Evolutionary conservation across 2,888 invertebrate genomes (phyloP).

Genomic region (Pristionchus japonicus): DNA sequence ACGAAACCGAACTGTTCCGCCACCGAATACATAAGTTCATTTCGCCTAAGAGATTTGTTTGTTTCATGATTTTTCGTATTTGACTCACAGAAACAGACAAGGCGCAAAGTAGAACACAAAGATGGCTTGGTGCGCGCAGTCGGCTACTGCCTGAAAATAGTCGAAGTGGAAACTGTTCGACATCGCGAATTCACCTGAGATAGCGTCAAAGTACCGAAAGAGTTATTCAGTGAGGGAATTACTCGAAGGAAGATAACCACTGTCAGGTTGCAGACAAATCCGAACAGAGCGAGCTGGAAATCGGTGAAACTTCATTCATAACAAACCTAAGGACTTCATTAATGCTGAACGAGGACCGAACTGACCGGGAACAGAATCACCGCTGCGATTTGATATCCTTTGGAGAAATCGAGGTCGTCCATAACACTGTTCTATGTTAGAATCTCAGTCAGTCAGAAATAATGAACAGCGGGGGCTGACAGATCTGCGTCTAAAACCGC

Average conservation of each 20-base stretch:
- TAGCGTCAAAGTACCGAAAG: conserved; percentile 54
- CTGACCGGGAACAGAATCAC: background rate
- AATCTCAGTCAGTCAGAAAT: no score
- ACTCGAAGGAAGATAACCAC: conserved; percentile 53
- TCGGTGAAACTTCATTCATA: no score
- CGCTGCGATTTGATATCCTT: background rate
- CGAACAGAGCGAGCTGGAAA: conserved; percentile 51
- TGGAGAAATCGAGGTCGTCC: background rate
- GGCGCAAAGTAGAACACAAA: background rate
- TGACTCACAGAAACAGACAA: background rate
- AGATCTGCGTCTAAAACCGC: no score
- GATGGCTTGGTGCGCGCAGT: background rate
- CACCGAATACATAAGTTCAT: background rate
- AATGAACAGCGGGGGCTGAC: no score
- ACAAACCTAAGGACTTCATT: no score
- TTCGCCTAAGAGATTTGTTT: background rate
- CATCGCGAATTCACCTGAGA: conserved; percentile 42
- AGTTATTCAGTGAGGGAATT: conserved; percentile 51
- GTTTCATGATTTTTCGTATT: background rate
- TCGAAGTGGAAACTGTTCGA: no score
- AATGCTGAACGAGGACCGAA: background rate
- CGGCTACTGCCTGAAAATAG: background rate
- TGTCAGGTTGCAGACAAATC: conserved; percentile 54
- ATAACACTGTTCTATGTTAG: no score
- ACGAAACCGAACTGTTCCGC: background rate